Percentiles rank a stretch among this genome's conserved stretches.
These are phyloP conservation scores for rat (Rattus norvegicus) DNA, from an alignment of 2,113 vertebrate genomes.

Conservation along the genomic window DNA sequence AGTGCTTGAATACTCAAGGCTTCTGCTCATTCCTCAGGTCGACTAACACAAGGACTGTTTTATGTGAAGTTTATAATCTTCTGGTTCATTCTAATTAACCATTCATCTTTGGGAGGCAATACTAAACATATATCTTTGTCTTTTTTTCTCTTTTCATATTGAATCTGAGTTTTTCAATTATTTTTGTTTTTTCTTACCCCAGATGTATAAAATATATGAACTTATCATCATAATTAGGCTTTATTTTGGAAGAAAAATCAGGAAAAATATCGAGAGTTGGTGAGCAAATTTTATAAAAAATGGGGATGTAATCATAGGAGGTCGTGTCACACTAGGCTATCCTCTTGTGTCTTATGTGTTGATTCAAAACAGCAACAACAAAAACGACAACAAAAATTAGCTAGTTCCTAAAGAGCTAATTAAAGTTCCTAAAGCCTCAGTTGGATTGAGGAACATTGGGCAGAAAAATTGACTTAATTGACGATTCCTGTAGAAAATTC, in stretches of 20 bases:
- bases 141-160: neutral
- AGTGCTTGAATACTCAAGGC: too few species aligned
- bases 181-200: neutral
- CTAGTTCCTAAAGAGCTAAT: neutral
- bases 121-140: neutral
- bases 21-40: neutral
- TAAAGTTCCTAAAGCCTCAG: neutral
- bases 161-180: neutral
- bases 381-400: neutral
- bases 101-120: neutral
- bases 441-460: neutral
- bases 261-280: neutral
- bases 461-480: neutral
- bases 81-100: neutral
- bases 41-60: neutral
- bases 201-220: neutral
- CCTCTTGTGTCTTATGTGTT: neutral
- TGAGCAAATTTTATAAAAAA: neutral
- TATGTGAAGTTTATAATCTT: neutral
- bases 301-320: too few species aligned
- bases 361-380: neutral
- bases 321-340: rapidly evolving
- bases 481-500: neutral
- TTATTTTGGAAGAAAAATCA: neutral
- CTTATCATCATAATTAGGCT: neutral